Evolutionary conservation across 1,140 invertebrate species (phyloP).

Genomic region (Halictus rubicundus): DNA sequence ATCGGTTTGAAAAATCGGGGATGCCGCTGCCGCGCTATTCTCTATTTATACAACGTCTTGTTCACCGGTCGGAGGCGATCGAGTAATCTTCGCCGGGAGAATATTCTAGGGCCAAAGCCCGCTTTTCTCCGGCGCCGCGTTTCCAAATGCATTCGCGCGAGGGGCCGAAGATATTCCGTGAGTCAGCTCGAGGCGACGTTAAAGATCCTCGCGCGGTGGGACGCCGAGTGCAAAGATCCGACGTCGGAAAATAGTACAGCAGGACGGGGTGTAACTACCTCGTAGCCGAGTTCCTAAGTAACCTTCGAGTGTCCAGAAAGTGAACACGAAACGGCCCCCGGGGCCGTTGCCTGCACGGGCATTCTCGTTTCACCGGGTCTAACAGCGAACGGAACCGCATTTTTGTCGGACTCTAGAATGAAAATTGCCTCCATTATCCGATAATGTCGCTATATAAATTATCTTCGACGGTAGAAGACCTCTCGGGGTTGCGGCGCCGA

Average conservation of each 20-base stretch:
- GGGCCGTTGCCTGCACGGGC: not conserved
- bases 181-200: conserved; percentile 49
- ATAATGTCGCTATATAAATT: too few relatives aligned
- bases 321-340: not conserved
- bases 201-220: conserved; percentile 52
- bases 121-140: not conserved
- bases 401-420: too few relatives aligned
- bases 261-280: conserved; percentile 34
- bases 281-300: conserved; percentile 43
- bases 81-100: not conserved
- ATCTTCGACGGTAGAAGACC: too few relatives aligned
- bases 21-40: not conserved
- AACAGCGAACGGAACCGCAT: too few relatives aligned
- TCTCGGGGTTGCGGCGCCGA: too few relatives aligned
- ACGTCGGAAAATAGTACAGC: conserved; percentile 43
- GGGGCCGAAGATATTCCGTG: conserved; percentile 39
- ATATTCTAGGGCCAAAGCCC: not conserved
- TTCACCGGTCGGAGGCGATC: not conserved
- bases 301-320: conserved; percentile 38
- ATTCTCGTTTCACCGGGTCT: too few relatives aligned
- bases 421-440: too few relatives aligned
- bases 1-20: not conserved
- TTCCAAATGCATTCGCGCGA: conserved; percentile 23
- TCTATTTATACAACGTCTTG: not conserved
- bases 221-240: conserved; percentile 49